Conservation (phyloP, 2,797 vertebrate genomes). For the Semaprochilodus insignis region DNA sequence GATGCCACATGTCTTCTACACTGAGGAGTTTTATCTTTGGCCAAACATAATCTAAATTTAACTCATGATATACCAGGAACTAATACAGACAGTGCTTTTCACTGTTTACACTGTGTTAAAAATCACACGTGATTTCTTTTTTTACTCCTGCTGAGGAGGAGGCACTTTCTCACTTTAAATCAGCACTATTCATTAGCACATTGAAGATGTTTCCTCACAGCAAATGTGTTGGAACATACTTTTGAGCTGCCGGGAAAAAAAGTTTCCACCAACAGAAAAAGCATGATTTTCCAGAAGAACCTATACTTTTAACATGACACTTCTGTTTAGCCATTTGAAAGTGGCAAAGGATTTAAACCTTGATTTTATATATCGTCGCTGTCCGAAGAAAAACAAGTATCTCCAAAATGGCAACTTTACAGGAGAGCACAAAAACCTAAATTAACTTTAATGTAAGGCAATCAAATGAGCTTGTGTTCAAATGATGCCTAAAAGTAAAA, state of each 20-base stretch:
- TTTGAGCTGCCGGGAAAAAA: not conserved
- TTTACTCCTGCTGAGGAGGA: not conserved
- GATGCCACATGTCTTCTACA: not conserved
- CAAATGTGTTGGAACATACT: not conserved
- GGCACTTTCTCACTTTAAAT: not conserved
- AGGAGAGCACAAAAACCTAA: no score
- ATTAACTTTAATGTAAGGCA: no score
- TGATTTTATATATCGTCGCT: not conserved
- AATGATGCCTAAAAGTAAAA: no score
- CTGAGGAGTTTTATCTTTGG: not conserved
- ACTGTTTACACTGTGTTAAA: not conserved
- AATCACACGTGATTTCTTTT: not conserved
- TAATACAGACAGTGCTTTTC: not conserved
- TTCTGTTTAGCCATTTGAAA: not conserved
- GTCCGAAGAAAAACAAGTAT: no score
- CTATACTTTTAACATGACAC: no score
- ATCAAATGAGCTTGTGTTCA: no score
- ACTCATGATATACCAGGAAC: not conserved
- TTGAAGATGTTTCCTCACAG: slow-evolving; percentile 4
- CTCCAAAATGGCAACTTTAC: no score
- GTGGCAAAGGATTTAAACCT: not conserved
- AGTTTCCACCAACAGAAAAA: not conserved
- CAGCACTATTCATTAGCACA: slow-evolving; percentile 5
- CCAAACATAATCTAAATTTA: no score
- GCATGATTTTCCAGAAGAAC: not conserved